phyloP scores from a whole-genome alignment of 2,797 vertebrate species.

The Pteronotus mesoamericanus region DNA sequence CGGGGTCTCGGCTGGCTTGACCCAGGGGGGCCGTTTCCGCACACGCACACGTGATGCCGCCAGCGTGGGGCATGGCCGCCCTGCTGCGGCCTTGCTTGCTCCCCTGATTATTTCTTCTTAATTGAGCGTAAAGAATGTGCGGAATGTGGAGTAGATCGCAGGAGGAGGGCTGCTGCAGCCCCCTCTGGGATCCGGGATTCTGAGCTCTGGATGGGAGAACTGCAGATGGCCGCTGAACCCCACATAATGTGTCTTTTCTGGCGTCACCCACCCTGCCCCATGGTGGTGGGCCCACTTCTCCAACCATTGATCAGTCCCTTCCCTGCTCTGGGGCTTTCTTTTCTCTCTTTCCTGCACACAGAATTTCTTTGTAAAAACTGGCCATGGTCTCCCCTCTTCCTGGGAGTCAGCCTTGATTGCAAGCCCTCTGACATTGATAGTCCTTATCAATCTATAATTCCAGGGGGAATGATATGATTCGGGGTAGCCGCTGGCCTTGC shows the following conservation, averaged over 20 bases:
- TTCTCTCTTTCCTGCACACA: neutral
- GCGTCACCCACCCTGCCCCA: neutral
- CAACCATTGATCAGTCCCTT: neutral
- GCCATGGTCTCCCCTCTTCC: neutral
- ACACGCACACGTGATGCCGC: neutral
- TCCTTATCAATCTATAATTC: neutral
- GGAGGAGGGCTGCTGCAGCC: constrained; percentile 21
- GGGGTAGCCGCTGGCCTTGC: neutral
- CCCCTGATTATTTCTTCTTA: constrained; percentile 74
- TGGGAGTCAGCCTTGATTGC: neutral
- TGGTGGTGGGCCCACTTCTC: neutral
- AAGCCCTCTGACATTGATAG: neutral
- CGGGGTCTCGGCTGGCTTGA: neutral
- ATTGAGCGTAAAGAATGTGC: constrained; percentile 75
- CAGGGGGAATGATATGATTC: neutral
- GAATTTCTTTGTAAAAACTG: constrained; percentile 13
- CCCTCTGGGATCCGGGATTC: neutral
- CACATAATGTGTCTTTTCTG: neutral
- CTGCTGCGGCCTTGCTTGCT: constrained; percentile 31
- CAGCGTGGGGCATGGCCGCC: neutral
- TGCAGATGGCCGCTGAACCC: neutral
- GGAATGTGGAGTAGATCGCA: constrained; percentile 62
- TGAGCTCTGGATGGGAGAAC: constrained; percentile 26
- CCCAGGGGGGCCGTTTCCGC: neutral
- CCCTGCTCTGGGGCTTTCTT: neutral